Evolutionary conservation across 2,113 vertebrate genomes (phyloP).

Genomic region (Sakesphorus luctuosus): DNA sequence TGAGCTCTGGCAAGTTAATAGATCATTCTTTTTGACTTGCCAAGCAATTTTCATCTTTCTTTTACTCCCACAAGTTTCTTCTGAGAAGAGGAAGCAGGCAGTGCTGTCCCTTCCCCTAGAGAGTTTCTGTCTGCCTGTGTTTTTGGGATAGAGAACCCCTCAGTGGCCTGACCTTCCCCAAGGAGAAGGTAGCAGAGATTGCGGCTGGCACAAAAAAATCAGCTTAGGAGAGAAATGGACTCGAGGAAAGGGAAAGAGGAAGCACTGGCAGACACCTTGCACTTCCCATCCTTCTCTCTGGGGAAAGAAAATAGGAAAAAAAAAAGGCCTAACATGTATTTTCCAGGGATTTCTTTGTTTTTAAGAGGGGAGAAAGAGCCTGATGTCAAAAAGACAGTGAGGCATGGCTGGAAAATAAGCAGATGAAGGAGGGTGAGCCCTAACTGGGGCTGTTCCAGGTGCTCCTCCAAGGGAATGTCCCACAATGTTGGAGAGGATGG

Average conservation of each 20-base stretch:
- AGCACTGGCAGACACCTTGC: neutral
- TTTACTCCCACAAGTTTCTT: neutral
- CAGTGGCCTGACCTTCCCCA: rapidly evolving
- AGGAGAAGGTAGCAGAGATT: neutral
- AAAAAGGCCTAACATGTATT: neutral
- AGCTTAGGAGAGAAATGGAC: rapidly evolving
- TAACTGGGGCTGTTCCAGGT: neutral
- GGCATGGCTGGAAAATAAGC: neutral
- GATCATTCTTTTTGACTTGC: neutral
- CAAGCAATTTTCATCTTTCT: neutral
- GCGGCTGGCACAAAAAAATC: neutral
- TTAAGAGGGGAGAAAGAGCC: neutral
- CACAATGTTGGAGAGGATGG: neutral
- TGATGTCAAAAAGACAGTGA: neutral
- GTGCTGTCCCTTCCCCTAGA: neutral
- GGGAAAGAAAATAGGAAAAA: neutral
- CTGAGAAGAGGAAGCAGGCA: neutral
- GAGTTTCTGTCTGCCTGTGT: neutral
- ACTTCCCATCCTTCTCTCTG: neutral
- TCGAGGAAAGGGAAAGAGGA: neutral
- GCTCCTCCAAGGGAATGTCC: neutral
- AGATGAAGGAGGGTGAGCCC: neutral
- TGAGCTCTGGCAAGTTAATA: neutral
- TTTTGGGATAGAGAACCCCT: neutral
- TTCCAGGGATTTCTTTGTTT: neutral